These are phyloP conservation scores for Mixornis gularis DNA, from an alignment of 2,113 vertebrate genomes.

Conservation along the genomic window DNA sequence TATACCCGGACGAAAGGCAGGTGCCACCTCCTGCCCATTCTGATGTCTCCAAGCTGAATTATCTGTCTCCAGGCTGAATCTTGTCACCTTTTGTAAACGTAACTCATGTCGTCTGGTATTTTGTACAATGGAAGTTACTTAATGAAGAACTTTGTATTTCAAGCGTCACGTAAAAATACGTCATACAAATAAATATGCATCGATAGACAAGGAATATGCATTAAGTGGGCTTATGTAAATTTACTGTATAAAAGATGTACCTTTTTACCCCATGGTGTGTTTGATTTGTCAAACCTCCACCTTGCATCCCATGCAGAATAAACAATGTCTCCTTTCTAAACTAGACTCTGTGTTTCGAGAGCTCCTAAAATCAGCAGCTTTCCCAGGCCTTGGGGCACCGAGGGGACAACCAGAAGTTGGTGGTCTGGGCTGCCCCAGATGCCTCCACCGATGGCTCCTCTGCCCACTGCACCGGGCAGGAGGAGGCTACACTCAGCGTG, in stretches of 20 bases:
- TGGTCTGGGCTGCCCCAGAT: not conserved
- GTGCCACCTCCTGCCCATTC: not conserved
- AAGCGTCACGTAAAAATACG: fast-evolving
- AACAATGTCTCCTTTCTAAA: not conserved
- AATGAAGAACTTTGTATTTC: not conserved
- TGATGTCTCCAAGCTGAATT: not conserved
- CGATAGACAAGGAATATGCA: not conserved
- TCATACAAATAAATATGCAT: not conserved
- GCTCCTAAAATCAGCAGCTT: not conserved
- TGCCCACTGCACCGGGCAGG: not conserved
- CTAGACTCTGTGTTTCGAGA: not conserved
- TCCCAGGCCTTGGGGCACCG: fast-evolving
- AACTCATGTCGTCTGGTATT: not conserved
- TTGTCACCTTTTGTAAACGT: not conserved
- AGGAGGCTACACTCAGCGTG: not conserved
- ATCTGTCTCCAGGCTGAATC: not conserved
- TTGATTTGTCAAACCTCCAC: not conserved
- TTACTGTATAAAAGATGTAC: not conserved
- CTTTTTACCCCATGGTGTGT: not conserved
- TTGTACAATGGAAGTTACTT: not conserved
- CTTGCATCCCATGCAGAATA: fast-evolving
- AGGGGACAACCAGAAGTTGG: not conserved
- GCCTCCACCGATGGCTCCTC: fast-evolving
- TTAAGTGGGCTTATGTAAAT: not conserved
- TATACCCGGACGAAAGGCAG: not conserved